phyloP scores from a whole-genome alignment of 2,113 vertebrate species.

The Aleadryas rufinucha region DNA sequence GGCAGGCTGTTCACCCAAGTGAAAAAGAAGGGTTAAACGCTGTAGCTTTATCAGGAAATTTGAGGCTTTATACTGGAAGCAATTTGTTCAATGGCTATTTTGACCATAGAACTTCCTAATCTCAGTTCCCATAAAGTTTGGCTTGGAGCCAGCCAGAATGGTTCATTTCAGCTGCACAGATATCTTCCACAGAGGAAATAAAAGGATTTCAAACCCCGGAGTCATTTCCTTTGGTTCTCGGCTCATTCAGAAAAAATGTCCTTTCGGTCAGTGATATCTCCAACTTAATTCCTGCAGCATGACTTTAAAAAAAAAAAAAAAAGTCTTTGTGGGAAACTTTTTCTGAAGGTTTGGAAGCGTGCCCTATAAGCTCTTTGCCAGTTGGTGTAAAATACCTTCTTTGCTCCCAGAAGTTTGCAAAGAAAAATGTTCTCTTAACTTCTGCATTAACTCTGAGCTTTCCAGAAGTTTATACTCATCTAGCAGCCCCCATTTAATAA shows the following conservation, averaged over 20 bases:
- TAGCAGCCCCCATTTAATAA: background rate
- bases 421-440: conserved; percentile 21
- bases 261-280: conserved; percentile 79
- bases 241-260: conserved; percentile 79
- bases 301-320: conserved; percentile 58
- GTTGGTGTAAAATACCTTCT: conserved; percentile 41
- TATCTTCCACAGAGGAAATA: conserved; percentile 82
- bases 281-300: conserved; percentile 75
- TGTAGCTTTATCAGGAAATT: conserved; percentile 62
- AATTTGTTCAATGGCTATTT: conserved; percentile 78
- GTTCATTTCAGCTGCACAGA: conserved; percentile 74
- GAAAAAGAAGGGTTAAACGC: conserved; percentile 18
- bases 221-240: conserved; percentile 87
- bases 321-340: conserved; percentile 59
- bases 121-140: conserved; percentile 79
- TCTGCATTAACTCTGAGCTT: background rate
- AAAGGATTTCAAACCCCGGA: conserved; percentile 82
- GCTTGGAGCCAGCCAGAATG: conserved; percentile 68
- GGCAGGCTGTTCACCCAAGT: background rate
- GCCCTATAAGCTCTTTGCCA: conserved; percentile 57
- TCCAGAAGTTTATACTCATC: background rate
- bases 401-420: conserved; percentile 28
- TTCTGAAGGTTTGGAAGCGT: conserved; percentile 35
- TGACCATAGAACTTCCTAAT: conserved; percentile 78
- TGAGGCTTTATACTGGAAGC: conserved; percentile 70